Percentiles rank a stretch among this genome's conserved stretches.
phyloP scores from a whole-genome alignment of 2,797 vertebrate genomes.

The Chaunax sp. region DNA sequence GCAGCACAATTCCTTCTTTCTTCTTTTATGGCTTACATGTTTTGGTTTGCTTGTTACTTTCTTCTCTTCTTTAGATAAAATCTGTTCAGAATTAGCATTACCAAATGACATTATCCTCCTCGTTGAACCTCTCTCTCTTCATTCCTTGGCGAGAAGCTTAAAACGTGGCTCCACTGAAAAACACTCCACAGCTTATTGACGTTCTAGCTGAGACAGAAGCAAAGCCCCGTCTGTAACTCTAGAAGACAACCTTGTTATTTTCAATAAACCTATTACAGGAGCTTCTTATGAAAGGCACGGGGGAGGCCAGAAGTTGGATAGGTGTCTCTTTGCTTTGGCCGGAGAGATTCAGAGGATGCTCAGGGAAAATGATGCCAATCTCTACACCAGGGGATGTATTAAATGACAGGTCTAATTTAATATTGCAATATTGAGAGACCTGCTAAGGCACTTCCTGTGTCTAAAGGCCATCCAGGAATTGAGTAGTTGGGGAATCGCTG shows the following conservation, averaged over 20 bases:
- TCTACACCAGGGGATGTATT: conserved; percentile 74
- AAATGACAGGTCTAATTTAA: conserved; percentile 80
- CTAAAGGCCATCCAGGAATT: conserved; percentile 70
- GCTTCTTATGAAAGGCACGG: conserved; percentile 64
- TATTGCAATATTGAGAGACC: conserved; percentile 75
- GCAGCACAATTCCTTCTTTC: not conserved
- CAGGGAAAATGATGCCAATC: conserved; percentile 70
- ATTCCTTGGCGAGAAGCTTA: conserved; percentile 10
- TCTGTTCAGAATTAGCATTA: conserved; percentile 14
- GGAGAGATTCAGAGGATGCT: conserved; percentile 66
- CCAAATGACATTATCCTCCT: conserved; percentile 1
- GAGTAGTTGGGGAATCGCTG: conserved; percentile 68
- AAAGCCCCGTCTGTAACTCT: conserved; percentile 67
- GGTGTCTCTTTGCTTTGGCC: conserved; percentile 68
- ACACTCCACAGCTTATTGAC: conserved; percentile 57
- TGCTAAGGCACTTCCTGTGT: conserved; percentile 80
- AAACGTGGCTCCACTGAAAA: conserved; percentile 47
- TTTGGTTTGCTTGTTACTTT: not conserved
- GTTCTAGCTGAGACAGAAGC: conserved; percentile 59
- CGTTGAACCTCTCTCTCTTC: not conserved
- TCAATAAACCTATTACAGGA: conserved; percentile 78
- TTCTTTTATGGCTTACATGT: not conserved
- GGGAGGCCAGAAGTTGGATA: conserved; percentile 61
- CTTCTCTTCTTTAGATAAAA: conserved; percentile 8
- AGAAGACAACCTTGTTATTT: conserved; percentile 80